Conservation (phyloP, 2,113 vertebrate species). For the Lepus americanus region DNA sequence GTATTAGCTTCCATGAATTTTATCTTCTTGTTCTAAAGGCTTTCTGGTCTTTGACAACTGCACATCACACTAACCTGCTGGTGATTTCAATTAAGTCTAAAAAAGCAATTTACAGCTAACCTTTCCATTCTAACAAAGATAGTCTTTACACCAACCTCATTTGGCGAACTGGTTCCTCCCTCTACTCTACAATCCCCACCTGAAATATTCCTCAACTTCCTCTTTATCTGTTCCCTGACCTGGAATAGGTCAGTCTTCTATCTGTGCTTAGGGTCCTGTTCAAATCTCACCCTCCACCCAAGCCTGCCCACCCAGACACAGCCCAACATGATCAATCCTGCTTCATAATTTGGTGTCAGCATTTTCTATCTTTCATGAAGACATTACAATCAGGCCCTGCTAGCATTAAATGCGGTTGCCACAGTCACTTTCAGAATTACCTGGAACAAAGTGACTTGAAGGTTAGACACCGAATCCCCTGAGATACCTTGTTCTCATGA, state of each 20-base stretch:
- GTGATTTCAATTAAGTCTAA: slow-evolving; percentile 25
- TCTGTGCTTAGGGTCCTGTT: neutral
- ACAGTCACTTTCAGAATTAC: neutral
- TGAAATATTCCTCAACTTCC: neutral
- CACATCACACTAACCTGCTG: neutral
- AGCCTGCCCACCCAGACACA: neutral
- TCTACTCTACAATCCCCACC: neutral
- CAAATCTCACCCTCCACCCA: neutral
- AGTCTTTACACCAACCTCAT: neutral
- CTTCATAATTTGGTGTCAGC: neutral
- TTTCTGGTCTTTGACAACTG: neutral
- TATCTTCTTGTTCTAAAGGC: slow-evolving; percentile 23
- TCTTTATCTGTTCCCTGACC: neutral
- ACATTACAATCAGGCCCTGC: neutral
- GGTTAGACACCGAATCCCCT: neutral
- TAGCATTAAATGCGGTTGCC: neutral
- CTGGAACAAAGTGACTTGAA: neutral
- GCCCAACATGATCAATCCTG: neutral
- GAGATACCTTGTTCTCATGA: neutral
- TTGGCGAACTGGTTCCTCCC: neutral
- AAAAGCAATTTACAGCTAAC: neutral
- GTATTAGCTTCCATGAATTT: neutral
- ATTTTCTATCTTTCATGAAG: neutral
- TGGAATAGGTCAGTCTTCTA: neutral
- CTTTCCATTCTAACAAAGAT: neutral